A percentile compares a stretch with the other conserved stretches of the same genome.
Conservation (phyloP, 2,888 invertebrate genomes). For the Drosophila birchii region DNA sequence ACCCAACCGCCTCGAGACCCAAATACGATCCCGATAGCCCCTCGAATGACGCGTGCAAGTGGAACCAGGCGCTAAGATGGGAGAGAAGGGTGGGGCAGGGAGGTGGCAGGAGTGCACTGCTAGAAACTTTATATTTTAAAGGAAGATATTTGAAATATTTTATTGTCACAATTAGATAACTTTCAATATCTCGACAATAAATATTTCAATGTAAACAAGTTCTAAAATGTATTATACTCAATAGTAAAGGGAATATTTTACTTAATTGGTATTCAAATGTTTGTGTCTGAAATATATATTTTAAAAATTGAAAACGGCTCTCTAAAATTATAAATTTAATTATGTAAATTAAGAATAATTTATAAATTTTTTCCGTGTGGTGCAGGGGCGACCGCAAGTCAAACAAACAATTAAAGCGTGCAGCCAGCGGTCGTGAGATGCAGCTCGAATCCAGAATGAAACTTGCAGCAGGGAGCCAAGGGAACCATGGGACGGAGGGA, state of each 20-base stretch:
- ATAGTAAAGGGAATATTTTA: neutral
- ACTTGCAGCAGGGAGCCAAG: constrained; percentile 22
- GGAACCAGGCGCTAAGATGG: constrained; percentile 39
- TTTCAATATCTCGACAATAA: neutral
- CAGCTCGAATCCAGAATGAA: constrained; percentile 61
- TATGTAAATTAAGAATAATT: no score
- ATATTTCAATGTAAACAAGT: no score
- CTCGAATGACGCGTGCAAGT: constrained; percentile 52
- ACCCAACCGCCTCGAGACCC: constrained; percentile 30
- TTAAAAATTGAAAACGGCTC: neutral
- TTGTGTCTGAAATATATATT: neutral
- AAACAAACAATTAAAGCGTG: constrained; percentile 80
- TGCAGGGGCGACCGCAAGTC: constrained; percentile 64
- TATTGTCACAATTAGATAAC: neutral
- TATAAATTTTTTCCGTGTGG: constrained; percentile 6
- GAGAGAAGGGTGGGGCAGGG: constrained; percentile 13
- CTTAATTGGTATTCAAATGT: no score
- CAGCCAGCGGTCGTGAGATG: constrained; percentile 47
- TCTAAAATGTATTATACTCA: no score
- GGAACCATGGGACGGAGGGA: constrained; percentile 26
- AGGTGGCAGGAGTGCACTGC: constrained; percentile 8
- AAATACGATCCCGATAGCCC: constrained; percentile 59
- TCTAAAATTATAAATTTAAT: neutral
- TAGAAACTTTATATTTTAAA: neutral
- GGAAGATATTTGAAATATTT: neutral